Conservation (phyloP, 2,888 invertebrate genomes). For the Drosophila quasianomalipes region DNA sequence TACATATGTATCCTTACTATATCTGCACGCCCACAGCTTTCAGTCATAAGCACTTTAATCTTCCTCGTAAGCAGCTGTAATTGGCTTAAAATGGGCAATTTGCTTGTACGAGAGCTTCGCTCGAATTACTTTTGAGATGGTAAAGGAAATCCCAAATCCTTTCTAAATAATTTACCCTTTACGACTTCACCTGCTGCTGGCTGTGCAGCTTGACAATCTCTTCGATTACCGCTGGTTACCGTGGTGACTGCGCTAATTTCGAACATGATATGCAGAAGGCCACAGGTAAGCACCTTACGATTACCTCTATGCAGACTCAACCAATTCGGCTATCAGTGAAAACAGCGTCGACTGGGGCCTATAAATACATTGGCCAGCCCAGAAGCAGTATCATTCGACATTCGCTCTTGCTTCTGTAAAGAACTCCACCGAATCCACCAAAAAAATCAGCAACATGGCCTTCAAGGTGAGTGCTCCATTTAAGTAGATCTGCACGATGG, state of each 20-base stretch:
- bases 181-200: slow-evolving; percentile 42
- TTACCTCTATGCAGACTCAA: slow-evolving; percentile 51
- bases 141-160: slow-evolving; percentile 69
- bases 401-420: slow-evolving; percentile 67
- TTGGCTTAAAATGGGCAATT: slow-evolving; percentile 30
- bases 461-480: slow-evolving; percentile 75
- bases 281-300: slow-evolving; percentile 70
- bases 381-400: slow-evolving; percentile 72
- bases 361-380: slow-evolving; percentile 65
- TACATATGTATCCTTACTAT: background rate
- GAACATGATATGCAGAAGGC: slow-evolving; percentile 80
- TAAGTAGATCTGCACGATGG: slow-evolving; percentile 20
- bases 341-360: slow-evolving; percentile 51
- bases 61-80: slow-evolving; percentile 20
- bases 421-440: slow-evolving; percentile 62
- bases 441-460: slow-evolving; percentile 73
- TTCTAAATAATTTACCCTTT: slow-evolving; percentile 69
- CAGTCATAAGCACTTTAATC: slow-evolving; percentile 6
- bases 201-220: slow-evolving; percentile 69
- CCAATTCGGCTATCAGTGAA: slow-evolving; percentile 54
- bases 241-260: slow-evolving; percentile 79
- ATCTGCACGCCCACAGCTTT: background rate
- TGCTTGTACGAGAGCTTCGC: slow-evolving; percentile 26
- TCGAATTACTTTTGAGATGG: slow-evolving; percentile 9
- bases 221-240: slow-evolving; percentile 32